Base-by-base conservation (phyloP, 2,113 vertebrate genomes). In the Macquaria australasica region DNA sequence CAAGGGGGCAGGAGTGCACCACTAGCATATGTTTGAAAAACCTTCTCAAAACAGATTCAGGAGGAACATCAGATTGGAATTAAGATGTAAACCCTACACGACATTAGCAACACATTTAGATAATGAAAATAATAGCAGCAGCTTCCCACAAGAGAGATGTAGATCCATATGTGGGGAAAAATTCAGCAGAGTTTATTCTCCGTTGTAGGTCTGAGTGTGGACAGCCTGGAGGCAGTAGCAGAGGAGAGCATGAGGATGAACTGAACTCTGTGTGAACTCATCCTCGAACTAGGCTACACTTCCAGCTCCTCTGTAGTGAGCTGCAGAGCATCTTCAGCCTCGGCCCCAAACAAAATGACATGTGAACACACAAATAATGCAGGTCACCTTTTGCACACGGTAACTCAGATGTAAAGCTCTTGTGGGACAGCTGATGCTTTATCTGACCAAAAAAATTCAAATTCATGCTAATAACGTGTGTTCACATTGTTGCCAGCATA, bases 181-280 rank as follows among this genome's bases (percentile, higher is more conserved):
- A 34, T n/a, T 10, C 18, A n/a, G 50, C 18, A 34, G 9, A 11
- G 31, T n/a, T 18, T 10, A 41, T 41, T 68, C 48, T 76, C 11
- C 78, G 51, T 37, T 74, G 68, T 51, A 28, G 73, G 59, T 51
- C 63, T 69, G 70, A 72, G 23, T n/a, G 67, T 62, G 67, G 25
- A 64, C 78, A 31, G 87, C 72, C 75, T 63, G 56, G 50, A 78
- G 86, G 77, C 58, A 67, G 69, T 0, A 73, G 39, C 64, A 72
- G 55, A 56, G 68, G 37, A 25, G 66, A 67, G 39, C 31, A 25
- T 2, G 45, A 41, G 0, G 21, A 28, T 51, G 12, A 56, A 56
- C 37, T 78, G 79, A 87, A 89, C 76, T 82, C 68, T 58, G 68
- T 7, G 2, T 83, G 84, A 82, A 89, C 84, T 71, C 67, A 53